A percentile compares a stretch with the other conserved stretches of the same genome.
These are phyloP conservation scores for Ophioninae sp. DNA, from an alignment of 2,888 invertebrate species.

Conservation along the genomic window DNA sequence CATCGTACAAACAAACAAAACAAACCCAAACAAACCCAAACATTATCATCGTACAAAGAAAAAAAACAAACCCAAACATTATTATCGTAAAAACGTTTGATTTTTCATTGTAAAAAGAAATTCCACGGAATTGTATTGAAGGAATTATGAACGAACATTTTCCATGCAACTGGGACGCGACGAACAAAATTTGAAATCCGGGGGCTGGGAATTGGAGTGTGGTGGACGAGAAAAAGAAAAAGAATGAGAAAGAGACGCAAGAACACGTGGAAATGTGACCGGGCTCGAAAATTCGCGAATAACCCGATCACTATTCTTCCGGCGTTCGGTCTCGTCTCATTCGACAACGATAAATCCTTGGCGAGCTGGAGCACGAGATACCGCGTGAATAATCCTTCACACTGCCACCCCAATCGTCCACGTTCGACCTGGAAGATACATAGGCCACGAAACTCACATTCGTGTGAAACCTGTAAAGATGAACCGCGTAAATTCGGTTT, in stretches of 20 bases:
- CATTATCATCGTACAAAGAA: too few relatives aligned
- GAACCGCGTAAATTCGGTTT: background rate
- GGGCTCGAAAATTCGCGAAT: slow-evolving; percentile 30
- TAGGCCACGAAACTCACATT: slow-evolving; percentile 4
- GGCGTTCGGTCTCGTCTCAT: slow-evolving; percentile 30
- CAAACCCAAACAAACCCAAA: too few relatives aligned
- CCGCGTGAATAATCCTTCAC: slow-evolving; percentile 38
- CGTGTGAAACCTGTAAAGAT: background rate
- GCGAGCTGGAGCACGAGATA: slow-evolving; percentile 33
- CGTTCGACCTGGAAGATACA: background rate
- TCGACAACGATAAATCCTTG: slow-evolving; percentile 45
- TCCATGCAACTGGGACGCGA: slow-evolving; percentile 19
- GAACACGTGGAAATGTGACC: slow-evolving; percentile 21
- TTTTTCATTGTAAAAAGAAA: too few relatives aligned
- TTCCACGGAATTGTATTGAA: too few relatives aligned
- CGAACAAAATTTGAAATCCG: background rate
- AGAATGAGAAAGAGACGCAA: slow-evolving; percentile 1
- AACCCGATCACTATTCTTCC: slow-evolving; percentile 53
- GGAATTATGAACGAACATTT: background rate
- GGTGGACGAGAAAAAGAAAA: background rate
- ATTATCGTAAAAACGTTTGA: too few relatives aligned
- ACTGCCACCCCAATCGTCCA: background rate
- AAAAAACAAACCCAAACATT: too few relatives aligned
- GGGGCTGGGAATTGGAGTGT: background rate
- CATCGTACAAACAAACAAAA: too few relatives aligned